A percentile compares a stretch with the other conserved stretches of the same genome.
These are phyloP conservation scores for Poeciliopsis retropinna DNA, from an alignment of 2,113 vertebrate genomes.

Conservation along the genomic window DNA sequence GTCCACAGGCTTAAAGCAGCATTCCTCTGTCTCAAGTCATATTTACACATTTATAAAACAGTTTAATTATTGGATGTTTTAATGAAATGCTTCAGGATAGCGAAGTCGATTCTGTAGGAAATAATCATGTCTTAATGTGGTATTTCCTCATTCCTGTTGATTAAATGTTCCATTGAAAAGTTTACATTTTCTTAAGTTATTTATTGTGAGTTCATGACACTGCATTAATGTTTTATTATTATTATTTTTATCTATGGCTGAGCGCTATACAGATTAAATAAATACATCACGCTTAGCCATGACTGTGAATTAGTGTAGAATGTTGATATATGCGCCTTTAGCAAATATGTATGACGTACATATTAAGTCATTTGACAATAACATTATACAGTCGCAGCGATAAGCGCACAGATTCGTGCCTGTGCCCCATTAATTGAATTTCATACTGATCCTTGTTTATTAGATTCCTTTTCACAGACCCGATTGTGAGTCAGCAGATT, in stretches of 20 bases:
- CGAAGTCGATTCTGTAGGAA: too few relatives aligned
- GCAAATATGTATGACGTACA: neutral
- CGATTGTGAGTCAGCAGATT: constrained; percentile 67
- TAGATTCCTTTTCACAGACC: constrained; percentile 35
- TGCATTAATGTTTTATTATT: neutral
- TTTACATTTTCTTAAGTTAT: neutral
- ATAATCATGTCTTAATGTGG: too few relatives aligned
- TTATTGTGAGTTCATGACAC: neutral
- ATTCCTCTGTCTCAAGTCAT: too few relatives aligned
- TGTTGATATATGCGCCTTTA: neutral
- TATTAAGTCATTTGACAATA: neutral
- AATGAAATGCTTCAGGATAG: too few relatives aligned
- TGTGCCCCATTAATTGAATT: constrained; percentile 53
- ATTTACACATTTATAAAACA: too few relatives aligned
- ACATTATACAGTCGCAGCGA: neutral
- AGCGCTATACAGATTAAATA: too few relatives aligned
- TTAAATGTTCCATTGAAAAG: neutral
- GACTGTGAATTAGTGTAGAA: too few relatives aligned
- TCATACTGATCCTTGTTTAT: constrained; percentile 61
- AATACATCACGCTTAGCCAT: too few relatives aligned
- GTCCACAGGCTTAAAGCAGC: too few relatives aligned
- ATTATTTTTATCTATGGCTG: too few relatives aligned
- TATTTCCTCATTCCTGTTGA: too few relatives aligned
- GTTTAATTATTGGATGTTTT: too few relatives aligned
- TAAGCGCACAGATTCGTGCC: neutral